Base-by-base conservation (phyloP, 1,140 invertebrate species). In the Drosophila saltans region DNA sequence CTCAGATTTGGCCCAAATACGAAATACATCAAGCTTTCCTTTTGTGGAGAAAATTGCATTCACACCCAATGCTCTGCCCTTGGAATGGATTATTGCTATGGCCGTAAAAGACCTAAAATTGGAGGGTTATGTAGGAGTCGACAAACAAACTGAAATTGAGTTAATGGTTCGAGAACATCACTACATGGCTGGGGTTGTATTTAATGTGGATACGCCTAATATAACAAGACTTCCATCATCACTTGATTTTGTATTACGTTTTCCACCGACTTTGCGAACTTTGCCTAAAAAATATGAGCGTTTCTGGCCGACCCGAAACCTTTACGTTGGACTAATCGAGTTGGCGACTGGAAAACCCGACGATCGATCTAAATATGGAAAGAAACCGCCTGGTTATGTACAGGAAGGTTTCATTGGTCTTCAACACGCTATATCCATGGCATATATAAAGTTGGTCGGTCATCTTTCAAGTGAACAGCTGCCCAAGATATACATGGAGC, bases 371-470 rank as follows among this genome's bases (percentile, higher is more conserved):
- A 52, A 26, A 0, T 52, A 52, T 24, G 72, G 62, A 1, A 6
- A 4, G 7, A 21, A 58, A 1, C 68, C 63, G 5, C 63, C 69
- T 1, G 67, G 62, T 6, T 79, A 79, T 41, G 7, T 67, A n/a
- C 39, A 57, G 9, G 78, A 80, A 28, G 75, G 71, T 41, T 80
- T 78, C 28, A 28, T 80, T 30, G 36, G 60, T 0, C 39, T 80
- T 11, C 78, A 80, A 57, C 75, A 80, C 68, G 75, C 75, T 1
- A 72, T 80, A 7, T 57, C 65, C 4, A 69, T 63, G 48, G 40
- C 70, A 0, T 74, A 60, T 30, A 11, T 30, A 4, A 28, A 72
- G 6, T 2, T 72, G 1, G n/a, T 28, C 4, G 1, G 30, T 43
- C 10, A 30, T 39, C 3, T 1, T 2, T 0, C 2, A 21, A 6